These are phyloP conservation scores for Diarsia mendica DNA, from an alignment of 2,888 invertebrate genomes.

Conservation along the genomic window DNA sequence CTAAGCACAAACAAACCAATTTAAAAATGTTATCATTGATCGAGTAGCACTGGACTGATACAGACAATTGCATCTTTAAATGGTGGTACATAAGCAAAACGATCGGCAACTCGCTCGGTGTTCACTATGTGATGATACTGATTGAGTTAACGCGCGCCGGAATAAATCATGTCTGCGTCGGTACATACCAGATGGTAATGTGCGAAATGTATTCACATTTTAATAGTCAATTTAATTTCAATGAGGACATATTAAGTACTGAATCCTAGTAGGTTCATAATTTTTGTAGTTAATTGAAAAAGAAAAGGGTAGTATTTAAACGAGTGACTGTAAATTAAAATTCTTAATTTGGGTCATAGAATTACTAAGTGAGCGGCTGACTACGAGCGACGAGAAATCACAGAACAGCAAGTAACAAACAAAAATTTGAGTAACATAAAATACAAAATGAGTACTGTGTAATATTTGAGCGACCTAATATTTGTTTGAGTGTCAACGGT, in stretches of 20 bases:
- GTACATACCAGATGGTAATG: not conserved
- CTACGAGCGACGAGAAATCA: too few relatives aligned
- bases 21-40: conserved; percentile 26
- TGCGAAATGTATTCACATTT: conserved; percentile 2
- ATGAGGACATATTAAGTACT: too few relatives aligned
- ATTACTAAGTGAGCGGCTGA: too few relatives aligned
- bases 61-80: conserved; percentile 39
- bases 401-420: too few relatives aligned
- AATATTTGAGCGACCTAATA: too few relatives aligned
- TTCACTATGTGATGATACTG: conserved; percentile 45
- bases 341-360: too few relatives aligned
- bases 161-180: conserved; percentile 5
- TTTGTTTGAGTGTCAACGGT: too few relatives aligned
- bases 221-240: not conserved
- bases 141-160: conserved; percentile 49
- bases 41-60: not conserved
- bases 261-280: too few relatives aligned
- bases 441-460: too few relatives aligned
- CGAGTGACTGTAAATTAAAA: too few relatives aligned
- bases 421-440: too few relatives aligned
- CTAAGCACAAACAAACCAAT: not conserved
- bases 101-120: conserved; percentile 15
- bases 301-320: too few relatives aligned
- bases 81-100: conserved; percentile 28
- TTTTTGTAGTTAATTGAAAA: not conserved